Evolutionary conservation across 2,888 invertebrate species (phyloP).

Genomic region (Eulithis prunata): DNA sequence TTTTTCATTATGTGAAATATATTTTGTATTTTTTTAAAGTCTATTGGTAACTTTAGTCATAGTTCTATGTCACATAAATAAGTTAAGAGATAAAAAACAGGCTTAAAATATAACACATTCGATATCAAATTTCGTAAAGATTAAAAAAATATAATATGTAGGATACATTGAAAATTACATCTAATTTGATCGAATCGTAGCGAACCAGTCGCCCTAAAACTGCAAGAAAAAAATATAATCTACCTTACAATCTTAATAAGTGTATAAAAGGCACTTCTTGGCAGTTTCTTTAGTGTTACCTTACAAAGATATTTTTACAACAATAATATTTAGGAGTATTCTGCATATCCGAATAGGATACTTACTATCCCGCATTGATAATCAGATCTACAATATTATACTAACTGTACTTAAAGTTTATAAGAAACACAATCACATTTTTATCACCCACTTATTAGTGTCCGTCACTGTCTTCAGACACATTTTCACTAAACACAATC

Average conservation of each 20-base stretch:
- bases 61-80: slow-evolving; percentile 79
- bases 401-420: slow-evolving; percentile 78
- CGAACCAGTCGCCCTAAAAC: slow-evolving; percentile 77
- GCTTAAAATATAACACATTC: slow-evolving; percentile 58
- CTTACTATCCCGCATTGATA: slow-evolving; percentile 46
- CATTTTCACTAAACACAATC: slow-evolving; percentile 65
- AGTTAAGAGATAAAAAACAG: slow-evolving; percentile 70
- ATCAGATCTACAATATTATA: slow-evolving; percentile 56
- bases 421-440: slow-evolving; percentile 82
- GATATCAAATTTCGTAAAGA: slow-evolving; percentile 29
- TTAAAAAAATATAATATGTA: slow-evolving; percentile 33
- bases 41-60: slow-evolving; percentile 80
- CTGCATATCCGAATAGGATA: slow-evolving; percentile 37
- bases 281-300: slow-evolving; percentile 72
- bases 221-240: slow-evolving; percentile 50
- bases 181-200: slow-evolving; percentile 60
- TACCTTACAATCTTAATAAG: slow-evolving; percentile 57
- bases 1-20: slow-evolving; percentile 47
- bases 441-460: slow-evolving; percentile 77
- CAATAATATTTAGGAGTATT: slow-evolving; percentile 74
- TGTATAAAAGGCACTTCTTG: slow-evolving; percentile 82
- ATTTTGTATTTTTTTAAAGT: slow-evolving; percentile 55
- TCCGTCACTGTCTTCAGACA: slow-evolving; percentile 67
- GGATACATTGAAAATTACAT: slow-evolving; percentile 38
- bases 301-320: slow-evolving; percentile 66